phyloP scores from a whole-genome alignment of 2,888 invertebrate genomes.

The Dicyrtoma fusca region DNA sequence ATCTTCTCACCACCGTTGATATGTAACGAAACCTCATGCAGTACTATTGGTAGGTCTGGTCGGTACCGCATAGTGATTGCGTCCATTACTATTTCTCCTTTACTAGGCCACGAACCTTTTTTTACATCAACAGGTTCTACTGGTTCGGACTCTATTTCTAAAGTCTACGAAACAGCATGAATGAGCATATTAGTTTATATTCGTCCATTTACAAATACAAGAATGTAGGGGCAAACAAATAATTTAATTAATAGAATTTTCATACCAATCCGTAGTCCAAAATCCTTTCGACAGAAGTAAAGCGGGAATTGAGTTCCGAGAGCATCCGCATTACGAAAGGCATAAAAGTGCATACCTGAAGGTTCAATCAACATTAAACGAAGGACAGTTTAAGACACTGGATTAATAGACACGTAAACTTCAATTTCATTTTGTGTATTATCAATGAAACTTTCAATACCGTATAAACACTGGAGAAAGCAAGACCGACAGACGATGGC shows the following conservation, averaged over 20 bases:
- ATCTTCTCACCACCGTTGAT: conserved; percentile 63
- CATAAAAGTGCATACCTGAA: conserved; percentile 58
- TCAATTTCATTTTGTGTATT: too few relatives aligned
- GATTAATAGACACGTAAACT: too few relatives aligned
- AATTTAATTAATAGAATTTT: neutral
- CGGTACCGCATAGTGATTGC: conserved; percentile 60
- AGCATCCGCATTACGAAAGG: conserved; percentile 59
- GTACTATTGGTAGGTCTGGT: conserved; percentile 60
- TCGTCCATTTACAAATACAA: conserved; percentile 32
- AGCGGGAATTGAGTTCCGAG: conserved; percentile 60
- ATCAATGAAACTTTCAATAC: conserved; percentile 57
- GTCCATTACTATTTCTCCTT: conserved; percentile 60
- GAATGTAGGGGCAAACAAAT: too few relatives aligned
- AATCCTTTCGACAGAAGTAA: conserved; percentile 61
- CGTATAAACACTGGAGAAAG: conserved; percentile 63
- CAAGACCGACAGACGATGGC: conserved; percentile 64
- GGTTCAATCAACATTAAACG: neutral
- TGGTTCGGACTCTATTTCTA: conserved; percentile 52
- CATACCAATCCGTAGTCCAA: conserved; percentile 61
- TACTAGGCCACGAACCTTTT: conserved; percentile 59
- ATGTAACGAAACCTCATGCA: conserved; percentile 61
- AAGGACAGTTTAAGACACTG: too few relatives aligned
- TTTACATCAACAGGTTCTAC: conserved; percentile 58
- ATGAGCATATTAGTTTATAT: conserved; percentile 2
- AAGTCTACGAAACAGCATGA: conserved; percentile 50